Evolutionary conservation across 2,797 vertebrate genomes (phyloP).

Genomic region (Melanitta fusca): DNA sequence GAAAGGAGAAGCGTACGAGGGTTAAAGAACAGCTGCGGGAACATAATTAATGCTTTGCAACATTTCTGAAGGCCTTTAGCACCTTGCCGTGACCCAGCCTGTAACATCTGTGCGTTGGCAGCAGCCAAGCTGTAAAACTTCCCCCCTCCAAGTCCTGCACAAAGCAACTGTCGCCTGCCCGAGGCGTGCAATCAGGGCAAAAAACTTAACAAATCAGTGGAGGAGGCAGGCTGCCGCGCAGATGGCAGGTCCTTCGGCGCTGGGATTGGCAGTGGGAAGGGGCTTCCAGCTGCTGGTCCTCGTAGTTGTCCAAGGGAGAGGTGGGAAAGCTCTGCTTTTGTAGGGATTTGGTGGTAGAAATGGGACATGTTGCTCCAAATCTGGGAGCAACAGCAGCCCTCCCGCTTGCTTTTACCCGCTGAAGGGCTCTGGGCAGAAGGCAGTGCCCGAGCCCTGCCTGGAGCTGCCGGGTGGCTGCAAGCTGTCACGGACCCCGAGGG

Average conservation of each 20-base stretch:
- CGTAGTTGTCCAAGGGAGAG: neutral
- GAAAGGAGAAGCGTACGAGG: neutral
- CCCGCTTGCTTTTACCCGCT: neutral
- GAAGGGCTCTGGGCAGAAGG: neutral
- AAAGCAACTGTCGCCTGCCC: conserved; percentile 59
- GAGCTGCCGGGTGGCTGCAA: neutral
- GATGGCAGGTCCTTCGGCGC: conserved; percentile 27
- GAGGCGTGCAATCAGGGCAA: conserved; percentile 40
- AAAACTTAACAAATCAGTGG: conserved; percentile 51
- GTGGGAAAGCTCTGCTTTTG: neutral
- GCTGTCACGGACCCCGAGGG: neutral
- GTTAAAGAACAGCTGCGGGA: conserved; percentile 78
- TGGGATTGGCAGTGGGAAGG: neutral
- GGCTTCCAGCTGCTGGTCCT: conserved; percentile 39
- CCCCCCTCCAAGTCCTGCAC: conserved; percentile 33
- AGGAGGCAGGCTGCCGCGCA: neutral
- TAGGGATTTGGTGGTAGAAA: neutral
- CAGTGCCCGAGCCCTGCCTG: neutral
- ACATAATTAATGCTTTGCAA: conserved; percentile 79
- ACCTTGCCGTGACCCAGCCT: conserved; percentile 72
- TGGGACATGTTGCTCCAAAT: neutral
- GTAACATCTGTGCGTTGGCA: conserved; percentile 79
- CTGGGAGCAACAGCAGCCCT: neutral
- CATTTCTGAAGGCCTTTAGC: conserved; percentile 76
- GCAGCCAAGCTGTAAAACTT: conserved; percentile 75